Conservation (phyloP, 2,113 vertebrate species). For the Sinosuthora webbiana region DNA sequence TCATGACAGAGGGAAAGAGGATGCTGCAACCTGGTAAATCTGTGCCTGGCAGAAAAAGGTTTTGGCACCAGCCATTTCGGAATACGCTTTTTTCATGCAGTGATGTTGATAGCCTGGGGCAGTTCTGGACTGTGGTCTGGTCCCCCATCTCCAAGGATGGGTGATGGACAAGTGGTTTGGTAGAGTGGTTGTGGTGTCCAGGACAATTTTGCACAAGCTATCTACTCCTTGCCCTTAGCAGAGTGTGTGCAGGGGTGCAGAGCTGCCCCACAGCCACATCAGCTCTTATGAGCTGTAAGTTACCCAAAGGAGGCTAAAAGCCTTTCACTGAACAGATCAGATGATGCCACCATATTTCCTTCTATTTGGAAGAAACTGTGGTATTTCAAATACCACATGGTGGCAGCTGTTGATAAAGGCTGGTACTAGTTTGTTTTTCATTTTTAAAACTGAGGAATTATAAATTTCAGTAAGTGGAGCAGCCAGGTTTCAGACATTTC, state of each 20-base stretch:
- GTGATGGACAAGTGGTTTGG: background rate
- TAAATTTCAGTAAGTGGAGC: background rate
- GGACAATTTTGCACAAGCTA: background rate
- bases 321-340: background rate
- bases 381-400: constrained; percentile 52
- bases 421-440: background rate
- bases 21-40: background rate
- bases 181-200: rapidly evolving
- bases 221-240: background rate
- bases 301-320: background rate
- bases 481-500: background rate
- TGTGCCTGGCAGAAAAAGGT: background rate
- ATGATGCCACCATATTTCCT: background rate
- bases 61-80: background rate
- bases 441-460: background rate
- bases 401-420: constrained; percentile 59
- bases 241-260: background rate
- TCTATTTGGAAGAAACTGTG: background rate
- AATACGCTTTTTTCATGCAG: background rate
- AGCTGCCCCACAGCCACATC: rapidly evolving
- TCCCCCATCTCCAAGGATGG: background rate
- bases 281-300: rapidly evolving
- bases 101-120: background rate
- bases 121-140: background rate
- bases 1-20: background rate